Conservation (phyloP, 2,113 vertebrate genomes). For the Phaethon lepturus region DNA sequence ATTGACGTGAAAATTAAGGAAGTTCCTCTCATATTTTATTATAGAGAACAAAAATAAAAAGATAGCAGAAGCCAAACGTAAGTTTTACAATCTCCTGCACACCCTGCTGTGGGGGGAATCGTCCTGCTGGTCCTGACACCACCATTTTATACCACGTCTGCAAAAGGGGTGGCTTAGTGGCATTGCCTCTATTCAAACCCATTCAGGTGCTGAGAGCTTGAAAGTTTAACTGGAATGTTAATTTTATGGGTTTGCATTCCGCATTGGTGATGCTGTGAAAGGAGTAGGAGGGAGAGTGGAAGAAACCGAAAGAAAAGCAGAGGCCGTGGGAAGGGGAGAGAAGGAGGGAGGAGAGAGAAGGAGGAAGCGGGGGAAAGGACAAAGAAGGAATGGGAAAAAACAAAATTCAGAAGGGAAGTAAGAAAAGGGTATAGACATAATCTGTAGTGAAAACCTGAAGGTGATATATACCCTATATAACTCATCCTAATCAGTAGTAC, state of each 20-base stretch:
- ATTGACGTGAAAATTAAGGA: conserved; percentile 73
- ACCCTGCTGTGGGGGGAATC: background rate
- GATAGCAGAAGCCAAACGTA: background rate
- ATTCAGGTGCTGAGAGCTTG: background rate
- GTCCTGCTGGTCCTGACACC: background rate
- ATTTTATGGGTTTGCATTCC: background rate
- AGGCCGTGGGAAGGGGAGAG: rapidly evolving
- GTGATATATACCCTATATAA: background rate
- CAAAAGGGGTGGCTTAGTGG: background rate
- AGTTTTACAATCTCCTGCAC: background rate
- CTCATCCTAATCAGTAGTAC: background rate
- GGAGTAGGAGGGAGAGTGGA: background rate
- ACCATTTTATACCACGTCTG: background rate
- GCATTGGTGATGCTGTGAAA: background rate
- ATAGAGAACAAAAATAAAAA: conserved; percentile 46
- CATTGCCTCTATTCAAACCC: background rate
- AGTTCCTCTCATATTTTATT: conserved; percentile 68
- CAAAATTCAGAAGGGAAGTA: background rate
- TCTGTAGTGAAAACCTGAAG: background rate
- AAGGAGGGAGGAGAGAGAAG: no score
- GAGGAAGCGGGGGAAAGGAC: background rate
- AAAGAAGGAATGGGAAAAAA: background rate
- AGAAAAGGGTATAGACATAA: background rate
- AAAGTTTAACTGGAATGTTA: background rate
- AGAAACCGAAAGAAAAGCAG: background rate